Base-by-base conservation (phyloP, 2,113 vertebrate species). In the Patagioenas fasciata region DNA sequence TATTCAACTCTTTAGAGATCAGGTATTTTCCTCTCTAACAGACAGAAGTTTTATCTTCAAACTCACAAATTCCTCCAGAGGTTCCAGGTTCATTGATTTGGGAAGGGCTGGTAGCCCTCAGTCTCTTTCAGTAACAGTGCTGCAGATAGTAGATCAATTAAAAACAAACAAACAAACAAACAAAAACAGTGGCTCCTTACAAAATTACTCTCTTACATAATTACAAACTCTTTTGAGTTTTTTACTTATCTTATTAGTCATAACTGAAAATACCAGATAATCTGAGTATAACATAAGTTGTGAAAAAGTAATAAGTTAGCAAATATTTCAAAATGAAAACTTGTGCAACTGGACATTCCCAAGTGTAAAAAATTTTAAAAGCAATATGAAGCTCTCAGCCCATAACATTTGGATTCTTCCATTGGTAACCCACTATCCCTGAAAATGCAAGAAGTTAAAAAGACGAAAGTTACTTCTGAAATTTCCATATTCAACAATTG, bases 1-100 rank as follows among this genome's bases (percentile, higher is more conserved):
- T 89, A 89, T 94, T 91, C 53, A 84, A 73, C 62, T 83, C 61
- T 91, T 86, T 95, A 93, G 80, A 96, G 54, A 94, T 60, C 91
- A 15, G 11, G 90, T 91, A 42, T 64, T 88, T 93, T 95, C 82
- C 29, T 80, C 34, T 89, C n/a, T 75, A 81, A 71, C 1, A 71
- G 21, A 61, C 12, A 58, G 58, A 88, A 91, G 58, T 16, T 93
- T 90, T 95, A 57, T 42, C 36, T 67, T 56, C 38, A 77, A 83
- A 89, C 42, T 91, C 36, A 70, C 47, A 88, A 72, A 89, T 64
- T 83, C 13, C 57, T 84, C 51, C 48, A 80, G 79, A 93, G 91
- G 90, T 83, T 50, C 28, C 13, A 19, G 31, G 60, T 58, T 34
- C 66, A 54, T 65, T 93, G 64, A 71, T 93, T 82, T 60, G 13